phyloP scores from a whole-genome alignment of 2,113 vertebrate species.

The Ptyas mucosa region DNA sequence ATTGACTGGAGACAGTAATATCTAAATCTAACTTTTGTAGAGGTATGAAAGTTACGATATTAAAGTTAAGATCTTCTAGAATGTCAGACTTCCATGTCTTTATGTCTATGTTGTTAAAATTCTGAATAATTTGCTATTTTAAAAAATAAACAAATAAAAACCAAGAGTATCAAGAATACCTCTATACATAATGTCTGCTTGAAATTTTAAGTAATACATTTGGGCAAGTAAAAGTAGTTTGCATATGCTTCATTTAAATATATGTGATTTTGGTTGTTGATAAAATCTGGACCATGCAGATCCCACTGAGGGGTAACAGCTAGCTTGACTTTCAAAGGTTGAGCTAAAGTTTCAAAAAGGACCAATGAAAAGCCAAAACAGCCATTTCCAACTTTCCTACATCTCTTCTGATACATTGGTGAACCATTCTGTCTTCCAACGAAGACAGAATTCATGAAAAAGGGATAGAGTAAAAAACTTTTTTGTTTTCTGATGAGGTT shows the following conservation, averaged over 20 bases:
- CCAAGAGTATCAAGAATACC: background rate
- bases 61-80: background rate
- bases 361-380: background rate
- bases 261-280: background rate
- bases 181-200: background rate
- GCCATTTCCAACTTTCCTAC: background rate
- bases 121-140: background rate
- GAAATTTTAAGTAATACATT: background rate
- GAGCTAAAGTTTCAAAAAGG: background rate
- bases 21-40: background rate
- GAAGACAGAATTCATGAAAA: background rate
- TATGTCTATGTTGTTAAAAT: background rate
- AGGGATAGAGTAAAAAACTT: background rate
- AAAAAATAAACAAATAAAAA: background rate
- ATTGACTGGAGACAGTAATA: background rate
- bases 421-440: background rate
- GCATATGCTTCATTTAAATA: background rate
- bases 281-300: background rate
- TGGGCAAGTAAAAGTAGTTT: background rate
- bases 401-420: background rate
- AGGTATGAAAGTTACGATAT: background rate
- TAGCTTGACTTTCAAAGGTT: background rate
- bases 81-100: background rate
- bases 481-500: background rate
- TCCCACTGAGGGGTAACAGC: too few relatives aligned